phyloP scores from a whole-genome alignment of 2,888 invertebrate species.

The Catocala fraxini region DNA sequence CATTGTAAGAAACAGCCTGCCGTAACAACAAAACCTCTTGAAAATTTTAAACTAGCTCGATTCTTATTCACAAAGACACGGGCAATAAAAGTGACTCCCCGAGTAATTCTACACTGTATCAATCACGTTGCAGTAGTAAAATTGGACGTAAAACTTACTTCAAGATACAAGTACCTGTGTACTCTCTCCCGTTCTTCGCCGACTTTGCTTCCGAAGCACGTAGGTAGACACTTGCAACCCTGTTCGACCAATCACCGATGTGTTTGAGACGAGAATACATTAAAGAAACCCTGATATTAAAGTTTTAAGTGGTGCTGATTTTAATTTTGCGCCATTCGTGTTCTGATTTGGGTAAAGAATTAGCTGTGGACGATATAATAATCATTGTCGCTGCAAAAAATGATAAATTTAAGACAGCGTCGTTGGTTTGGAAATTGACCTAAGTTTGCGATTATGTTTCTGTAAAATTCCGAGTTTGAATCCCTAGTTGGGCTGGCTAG shows the following conservation, averaged over 20 bases:
- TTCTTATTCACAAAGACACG: slow-evolving; percentile 53
- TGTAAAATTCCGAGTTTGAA: too few species aligned
- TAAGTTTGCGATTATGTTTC: too few species aligned
- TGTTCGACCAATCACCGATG: slow-evolving; percentile 83
- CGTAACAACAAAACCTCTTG: slow-evolving; percentile 38
- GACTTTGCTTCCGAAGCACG: slow-evolving; percentile 74
- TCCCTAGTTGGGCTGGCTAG: too few species aligned
- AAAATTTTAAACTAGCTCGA: slow-evolving; percentile 54
- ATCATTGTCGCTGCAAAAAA: too few species aligned
- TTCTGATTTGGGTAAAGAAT: too few species aligned
- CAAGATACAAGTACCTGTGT: slow-evolving; percentile 44
- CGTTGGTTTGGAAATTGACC: too few species aligned
- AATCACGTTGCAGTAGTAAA: slow-evolving; percentile 70
- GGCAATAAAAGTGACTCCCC: slow-evolving; percentile 53
- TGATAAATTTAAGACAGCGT: too few species aligned
- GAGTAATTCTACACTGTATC: slow-evolving; percentile 62
- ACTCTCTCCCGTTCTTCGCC: slow-evolving; percentile 28
- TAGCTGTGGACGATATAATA: too few species aligned
- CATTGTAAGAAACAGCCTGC: slow-evolving; percentile 24
- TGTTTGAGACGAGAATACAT: slow-evolving; percentile 79
- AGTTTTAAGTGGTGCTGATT: slow-evolving; percentile 50
- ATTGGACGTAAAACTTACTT: slow-evolving; percentile 62
- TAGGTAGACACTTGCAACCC: slow-evolving; percentile 78
- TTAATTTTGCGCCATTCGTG: slow-evolving; percentile 17
- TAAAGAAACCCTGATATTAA: slow-evolving; percentile 67